phyloP scores from a whole-genome alignment of 2,113 vertebrate genomes.

The Ahaetulla prasina region DNA sequence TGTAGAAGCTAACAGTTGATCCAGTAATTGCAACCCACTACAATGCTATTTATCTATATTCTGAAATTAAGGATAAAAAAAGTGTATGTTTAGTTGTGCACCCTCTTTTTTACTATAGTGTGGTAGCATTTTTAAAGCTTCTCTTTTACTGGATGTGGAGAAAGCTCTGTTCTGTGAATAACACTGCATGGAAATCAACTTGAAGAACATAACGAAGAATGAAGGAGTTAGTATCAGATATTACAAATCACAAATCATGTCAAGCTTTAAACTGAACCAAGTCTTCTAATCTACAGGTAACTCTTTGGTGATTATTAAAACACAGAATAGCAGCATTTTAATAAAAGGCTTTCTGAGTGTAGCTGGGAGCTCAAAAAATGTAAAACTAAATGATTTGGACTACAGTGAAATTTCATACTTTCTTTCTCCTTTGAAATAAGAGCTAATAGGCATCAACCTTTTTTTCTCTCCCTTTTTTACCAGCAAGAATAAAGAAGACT shows the following conservation, averaged over 20 bases:
- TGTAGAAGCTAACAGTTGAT: background rate
- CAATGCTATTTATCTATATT: background rate
- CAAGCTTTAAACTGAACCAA: background rate
- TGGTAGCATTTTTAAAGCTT: background rate
- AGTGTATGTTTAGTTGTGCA: background rate
- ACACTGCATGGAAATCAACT: background rate
- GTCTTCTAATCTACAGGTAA: background rate
- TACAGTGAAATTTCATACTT: constrained; percentile 13
- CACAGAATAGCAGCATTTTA: background rate
- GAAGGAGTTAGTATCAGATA: background rate
- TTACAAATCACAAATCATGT: background rate
- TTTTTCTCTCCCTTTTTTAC: background rate
- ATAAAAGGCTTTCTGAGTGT: constrained; percentile 31
- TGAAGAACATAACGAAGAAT: background rate
- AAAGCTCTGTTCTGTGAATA: background rate
- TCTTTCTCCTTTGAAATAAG: constrained; percentile 13
- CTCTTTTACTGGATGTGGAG: background rate
- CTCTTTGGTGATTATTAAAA: background rate
- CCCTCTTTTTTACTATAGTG: background rate
- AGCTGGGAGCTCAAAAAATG: background rate
- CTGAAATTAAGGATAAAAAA: background rate
- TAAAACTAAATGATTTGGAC: constrained; percentile 10
- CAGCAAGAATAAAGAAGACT: constrained; percentile 8
- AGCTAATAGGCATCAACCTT: background rate
- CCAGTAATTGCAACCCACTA: background rate